Conservation (phyloP, 2,113 vertebrate genomes). For the Uria lomvia region DNA sequence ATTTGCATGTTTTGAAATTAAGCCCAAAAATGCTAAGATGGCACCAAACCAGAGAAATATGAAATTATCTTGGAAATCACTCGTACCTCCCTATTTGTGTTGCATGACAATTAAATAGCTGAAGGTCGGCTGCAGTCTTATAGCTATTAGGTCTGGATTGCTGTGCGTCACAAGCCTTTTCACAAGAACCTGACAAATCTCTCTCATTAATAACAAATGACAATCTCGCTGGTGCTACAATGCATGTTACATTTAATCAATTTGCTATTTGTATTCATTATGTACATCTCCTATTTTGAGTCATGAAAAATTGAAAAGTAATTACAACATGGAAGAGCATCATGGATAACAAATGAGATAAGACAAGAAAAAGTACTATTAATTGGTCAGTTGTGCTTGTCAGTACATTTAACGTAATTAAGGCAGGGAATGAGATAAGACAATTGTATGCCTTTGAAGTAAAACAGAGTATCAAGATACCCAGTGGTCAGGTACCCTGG, state of each 20-base stretch:
- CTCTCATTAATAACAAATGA: slow-evolving; percentile 69
- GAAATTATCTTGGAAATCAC: not conserved
- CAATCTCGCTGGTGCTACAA: slow-evolving; percentile 45
- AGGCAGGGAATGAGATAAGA: slow-evolving; percentile 55
- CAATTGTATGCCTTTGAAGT: not conserved
- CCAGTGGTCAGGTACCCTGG: not conserved
- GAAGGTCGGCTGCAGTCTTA: not conserved
- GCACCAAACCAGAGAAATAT: not conserved
- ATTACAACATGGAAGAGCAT: slow-evolving; percentile 57
- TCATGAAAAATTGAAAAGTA: slow-evolving; percentile 76
- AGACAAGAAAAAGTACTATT: slow-evolving; percentile 59
- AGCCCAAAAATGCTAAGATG: not conserved
- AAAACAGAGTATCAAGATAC: not conserved
- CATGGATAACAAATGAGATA: slow-evolving; percentile 67
- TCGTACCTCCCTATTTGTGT: not conserved
- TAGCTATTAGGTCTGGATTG: slow-evolving; percentile 23
- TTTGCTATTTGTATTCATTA: slow-evolving; percentile 74
- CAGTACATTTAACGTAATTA: slow-evolving; percentile 68
- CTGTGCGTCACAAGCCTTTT: slow-evolving; percentile 57
- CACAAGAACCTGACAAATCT: slow-evolving; percentile 62
- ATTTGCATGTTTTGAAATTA: not conserved
- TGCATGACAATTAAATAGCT: slow-evolving; percentile 48
- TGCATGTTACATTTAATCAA: slow-evolving; percentile 65
- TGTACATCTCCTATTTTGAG: slow-evolving; percentile 66
- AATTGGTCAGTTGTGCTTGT: slow-evolving; percentile 74